Base-by-base conservation (phyloP, 2,797 vertebrate species). In the Hyperoplus immaculatus region DNA sequence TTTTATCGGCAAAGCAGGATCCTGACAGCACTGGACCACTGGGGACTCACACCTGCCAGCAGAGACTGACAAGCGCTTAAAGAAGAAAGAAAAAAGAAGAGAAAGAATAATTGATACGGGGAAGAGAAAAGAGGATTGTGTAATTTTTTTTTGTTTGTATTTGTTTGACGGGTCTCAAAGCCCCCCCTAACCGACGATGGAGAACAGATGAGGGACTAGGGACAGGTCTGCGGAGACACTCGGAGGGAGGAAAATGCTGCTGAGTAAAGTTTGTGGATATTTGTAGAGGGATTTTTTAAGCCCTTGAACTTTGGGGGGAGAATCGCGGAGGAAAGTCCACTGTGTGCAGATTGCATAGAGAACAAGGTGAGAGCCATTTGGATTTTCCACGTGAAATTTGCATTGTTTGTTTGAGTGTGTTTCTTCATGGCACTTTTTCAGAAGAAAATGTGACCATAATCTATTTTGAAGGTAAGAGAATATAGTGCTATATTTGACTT, bases 231-330 rank as follows among this genome's bases (percentile, higher is more conserved):
- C 2, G 14, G 81, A 71, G 21, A 78, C 36, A 42, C 59, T 41
- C 18, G 9, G 29, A n/a, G 46, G 61, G 45, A 77, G 63, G 41
- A 74, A 45, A 21, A 93, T 90, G 87, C 68, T 74, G 78, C 82
- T 80, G 75, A 82, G 73, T 86, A 86, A 94, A 93, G 84, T 93
- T 92, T 75, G 83, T 83, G 87, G 87, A 86, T 82, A 36, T 88
- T 87, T 92, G 70, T 87, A 64, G 42, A 80, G 74, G 81, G 79
- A 71, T 66, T 84, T 78, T 18, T 68, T 16, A 47, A 58, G 61
- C 73, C 73, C 75, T 75, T 71, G 50, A 81, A 89, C 72, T 88
- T 87, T 82, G 76, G 53, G 38, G 38, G 53, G 62, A 53, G 13
- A 66, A 76, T 15, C 45, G 3, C n/a, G 39, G 64, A 53, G 59